phyloP scores from a whole-genome alignment of 1,140 invertebrate species.

The Asobara japonica region DNA sequence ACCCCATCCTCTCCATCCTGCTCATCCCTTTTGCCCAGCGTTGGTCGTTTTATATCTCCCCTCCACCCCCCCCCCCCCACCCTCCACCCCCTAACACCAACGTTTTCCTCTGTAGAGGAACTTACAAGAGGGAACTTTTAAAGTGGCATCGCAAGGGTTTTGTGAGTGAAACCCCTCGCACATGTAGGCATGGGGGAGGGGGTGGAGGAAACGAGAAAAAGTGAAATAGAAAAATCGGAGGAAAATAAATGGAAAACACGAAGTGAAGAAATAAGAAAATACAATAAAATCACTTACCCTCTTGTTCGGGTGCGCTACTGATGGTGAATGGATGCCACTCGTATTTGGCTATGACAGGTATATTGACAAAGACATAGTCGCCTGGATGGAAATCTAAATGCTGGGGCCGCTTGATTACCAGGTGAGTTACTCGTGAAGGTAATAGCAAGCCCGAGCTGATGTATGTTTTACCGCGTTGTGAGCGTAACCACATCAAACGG shows the following conservation, averaged over 20 bases:
- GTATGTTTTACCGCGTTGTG: conserved; percentile 81
- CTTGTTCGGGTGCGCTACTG: conserved; percentile 93
- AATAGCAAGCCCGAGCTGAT: conserved; percentile 86
- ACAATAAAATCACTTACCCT: conserved; percentile 70
- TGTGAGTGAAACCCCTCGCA: conserved; percentile 22
- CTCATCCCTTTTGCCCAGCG: not conserved
- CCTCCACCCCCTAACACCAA: not conserved
- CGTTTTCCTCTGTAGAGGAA: conserved; percentile 10
- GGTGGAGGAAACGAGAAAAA: conserved; percentile 8
- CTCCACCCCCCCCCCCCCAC: not conserved
- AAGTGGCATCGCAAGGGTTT: conserved; percentile 33
- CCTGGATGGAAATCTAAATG: conserved; percentile 92
- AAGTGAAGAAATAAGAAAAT: not conserved
- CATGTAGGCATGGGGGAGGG: not conserved
- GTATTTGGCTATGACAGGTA: conserved; percentile 90
- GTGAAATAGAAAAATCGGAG: not conserved
- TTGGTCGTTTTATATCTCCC: no score
- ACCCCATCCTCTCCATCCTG: not conserved
- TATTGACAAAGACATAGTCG: conserved; percentile 94
- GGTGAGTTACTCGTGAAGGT: conserved; percentile 86
- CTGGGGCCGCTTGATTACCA: conserved; percentile 86
- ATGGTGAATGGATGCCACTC: conserved; percentile 99
- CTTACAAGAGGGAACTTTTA: conserved; percentile 31
- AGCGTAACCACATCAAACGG: conserved; percentile 73
- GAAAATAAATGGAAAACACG: not conserved